Conservation (phyloP, 2,888 invertebrate genomes). For the Leptopterna dolabrata region DNA sequence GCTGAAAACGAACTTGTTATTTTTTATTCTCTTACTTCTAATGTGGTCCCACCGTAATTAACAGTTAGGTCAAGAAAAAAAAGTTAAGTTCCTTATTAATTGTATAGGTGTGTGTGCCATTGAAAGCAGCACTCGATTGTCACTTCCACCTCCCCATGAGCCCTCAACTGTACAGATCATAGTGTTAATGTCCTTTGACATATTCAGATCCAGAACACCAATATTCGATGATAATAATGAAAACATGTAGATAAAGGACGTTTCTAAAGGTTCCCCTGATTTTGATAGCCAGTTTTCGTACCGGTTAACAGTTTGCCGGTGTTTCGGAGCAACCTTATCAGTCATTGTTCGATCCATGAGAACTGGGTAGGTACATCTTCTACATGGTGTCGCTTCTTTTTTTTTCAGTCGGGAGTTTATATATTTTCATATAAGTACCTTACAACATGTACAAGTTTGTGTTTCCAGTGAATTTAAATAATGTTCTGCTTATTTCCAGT, state of each 20-base stretch:
- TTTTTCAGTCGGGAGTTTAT: background rate
- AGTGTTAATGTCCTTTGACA: background rate
- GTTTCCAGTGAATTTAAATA: constrained; percentile 32
- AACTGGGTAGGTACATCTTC: background rate
- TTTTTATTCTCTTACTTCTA: background rate
- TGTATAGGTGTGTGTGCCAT: background rate
- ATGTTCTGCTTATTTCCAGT: constrained; percentile 45
- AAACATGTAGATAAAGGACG: background rate
- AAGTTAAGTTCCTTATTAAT: constrained; percentile 31
- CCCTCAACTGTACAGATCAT: background rate
- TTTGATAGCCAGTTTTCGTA: background rate
- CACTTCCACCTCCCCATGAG: background rate
- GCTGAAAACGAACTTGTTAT: background rate
- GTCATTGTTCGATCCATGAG: constrained; percentile 4
- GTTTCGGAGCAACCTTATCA: background rate
- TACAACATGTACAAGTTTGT: constrained; percentile 10
- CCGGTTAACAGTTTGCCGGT: background rate
- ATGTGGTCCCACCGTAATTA: constrained; percentile 21
- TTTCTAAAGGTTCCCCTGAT: background rate
- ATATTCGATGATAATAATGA: background rate
- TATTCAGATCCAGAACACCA: background rate
- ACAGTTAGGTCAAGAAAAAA: background rate
- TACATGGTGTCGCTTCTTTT: background rate
- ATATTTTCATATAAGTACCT: constrained; percentile 14
- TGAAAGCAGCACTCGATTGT: background rate